Evolutionary conservation across 1,140 invertebrate species (phyloP), one percentile per base, ranked within the genome.

Genomic region (Drepana arcuata): DNA sequence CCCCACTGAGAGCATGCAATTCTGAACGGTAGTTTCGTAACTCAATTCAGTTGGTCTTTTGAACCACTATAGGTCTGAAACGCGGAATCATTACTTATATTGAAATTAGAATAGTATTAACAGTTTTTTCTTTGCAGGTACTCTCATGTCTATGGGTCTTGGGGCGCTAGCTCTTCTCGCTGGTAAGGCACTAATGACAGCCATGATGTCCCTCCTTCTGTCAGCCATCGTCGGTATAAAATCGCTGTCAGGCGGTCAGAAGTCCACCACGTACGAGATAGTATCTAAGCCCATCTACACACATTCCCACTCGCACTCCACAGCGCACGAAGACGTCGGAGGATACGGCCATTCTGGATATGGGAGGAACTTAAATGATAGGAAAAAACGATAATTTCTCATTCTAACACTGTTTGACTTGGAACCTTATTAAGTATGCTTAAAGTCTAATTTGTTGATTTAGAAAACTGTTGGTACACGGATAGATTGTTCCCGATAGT

Each of bases 101-200:
- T n/a, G n/a, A n/a, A n/a, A n/a, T n/a, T n/a, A n/a, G n/a, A n/a
- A n/a, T n/a, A n/a, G n/a, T n/a, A n/a, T n/a, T n/a, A n/a, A 38
- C 24, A 7, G 14, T 7, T 24, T 14, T 18, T 16, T 23, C 29
- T 27, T 29, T 61, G 47, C 72, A 88, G 88, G 88, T 56, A 93
- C 91, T 1, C 61, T 93, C 0, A 88, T 92, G 55, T 91, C 91
- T 0, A 55, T 93, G 7, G 92, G 88, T 4, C 80, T 94, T 34
- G 91, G 90, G n/a, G 91, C 88, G 0, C 65, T 94, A 1, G 92
- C 92, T 0, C 77, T 92, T 24, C 74, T 94, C 2, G 92, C 92
- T 2, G 92, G 92, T n/a, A 94, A 94, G 73, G 93, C 93, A 1
- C 63, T 94, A 6, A 93, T 94, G 90, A 92, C 92, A 0, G 91